phyloP scores from a whole-genome alignment of 2,113 vertebrate species.

The Bubalus kerabau region DNA sequence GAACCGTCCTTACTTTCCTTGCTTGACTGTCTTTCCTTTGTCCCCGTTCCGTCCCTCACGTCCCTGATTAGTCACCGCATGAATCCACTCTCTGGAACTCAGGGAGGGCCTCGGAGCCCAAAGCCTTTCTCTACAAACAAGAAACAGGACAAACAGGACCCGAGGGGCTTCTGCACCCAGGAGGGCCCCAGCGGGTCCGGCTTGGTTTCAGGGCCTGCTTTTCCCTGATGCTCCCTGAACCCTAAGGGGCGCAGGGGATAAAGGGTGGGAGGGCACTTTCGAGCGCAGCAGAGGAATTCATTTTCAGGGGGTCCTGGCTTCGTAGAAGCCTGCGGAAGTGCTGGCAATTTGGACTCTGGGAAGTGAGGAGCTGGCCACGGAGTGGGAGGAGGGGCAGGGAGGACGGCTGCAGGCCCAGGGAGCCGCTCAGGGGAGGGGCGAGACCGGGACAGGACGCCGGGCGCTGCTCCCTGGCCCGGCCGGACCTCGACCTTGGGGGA shows the following conservation, averaged over 20 bases:
- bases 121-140: not conserved
- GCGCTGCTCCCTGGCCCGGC: not conserved
- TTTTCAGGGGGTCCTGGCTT: not conserved
- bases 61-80: not conserved
- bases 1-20: not conserved
- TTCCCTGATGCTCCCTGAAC: not conserved
- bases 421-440: too few relatives aligned
- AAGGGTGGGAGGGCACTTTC: not conserved
- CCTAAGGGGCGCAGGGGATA: not conserved
- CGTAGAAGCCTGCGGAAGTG: not conserved
- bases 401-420: not conserved
- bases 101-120: not conserved
- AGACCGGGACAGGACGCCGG: not conserved
- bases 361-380: not conserved
- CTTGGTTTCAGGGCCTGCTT: not conserved
- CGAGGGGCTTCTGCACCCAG: not conserved
- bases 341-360: not conserved
- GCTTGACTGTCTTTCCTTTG: not conserved
- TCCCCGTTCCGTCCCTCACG: rapidly evolving
- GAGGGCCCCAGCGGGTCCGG: not conserved
- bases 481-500: not conserved
- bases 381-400: not conserved
- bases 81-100: not conserved
- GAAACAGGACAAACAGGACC: not conserved
- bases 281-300: rapidly evolving